These are phyloP conservation scores for Sceliomorpha sp. DNA, from an alignment of 2,888 invertebrate genomes.

Conservation along the genomic window DNA sequence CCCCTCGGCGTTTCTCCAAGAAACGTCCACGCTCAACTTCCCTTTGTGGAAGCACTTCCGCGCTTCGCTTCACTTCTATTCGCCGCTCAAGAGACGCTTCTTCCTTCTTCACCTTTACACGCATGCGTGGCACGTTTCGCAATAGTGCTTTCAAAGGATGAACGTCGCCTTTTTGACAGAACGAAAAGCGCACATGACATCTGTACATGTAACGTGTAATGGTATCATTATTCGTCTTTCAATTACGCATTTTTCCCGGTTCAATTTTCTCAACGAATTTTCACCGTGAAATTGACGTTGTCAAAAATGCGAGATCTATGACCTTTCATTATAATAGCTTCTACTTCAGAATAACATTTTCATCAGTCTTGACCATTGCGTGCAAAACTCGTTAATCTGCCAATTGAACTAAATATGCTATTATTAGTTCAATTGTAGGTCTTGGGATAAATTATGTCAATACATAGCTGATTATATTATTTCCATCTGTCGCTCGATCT, in stretches of 20 bases:
- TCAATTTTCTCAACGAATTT: too few species aligned
- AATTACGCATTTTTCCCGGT: too few species aligned
- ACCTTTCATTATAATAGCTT: too few species aligned
- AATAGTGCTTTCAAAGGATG: constrained; percentile 7
- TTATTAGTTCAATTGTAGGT: too few species aligned
- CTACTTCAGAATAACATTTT: too few species aligned
- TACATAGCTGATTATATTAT: too few species aligned
- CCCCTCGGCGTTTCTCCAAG: constrained; percentile 37
- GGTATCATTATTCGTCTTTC: too few species aligned
- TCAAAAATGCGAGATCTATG: too few species aligned
- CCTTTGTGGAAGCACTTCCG: constrained; percentile 52
- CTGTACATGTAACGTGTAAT: too few species aligned
- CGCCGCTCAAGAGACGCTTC: constrained; percentile 22
- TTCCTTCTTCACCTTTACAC: neutral
- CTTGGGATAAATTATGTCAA: too few species aligned
- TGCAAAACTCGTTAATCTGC: neutral
- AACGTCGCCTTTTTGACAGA: neutral
- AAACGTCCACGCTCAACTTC: constrained; percentile 45
- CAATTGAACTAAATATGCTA: neutral
- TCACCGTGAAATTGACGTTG: too few species aligned
- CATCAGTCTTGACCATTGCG: neutral
- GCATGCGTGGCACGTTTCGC: constrained; percentile 12
- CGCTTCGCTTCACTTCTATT: constrained; percentile 33
- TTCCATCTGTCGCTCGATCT: too few species aligned
- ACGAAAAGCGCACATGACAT: neutral